phyloP scores from a whole-genome alignment of 2,113 vertebrate genomes.

The Baryphthengus martii region DNA sequence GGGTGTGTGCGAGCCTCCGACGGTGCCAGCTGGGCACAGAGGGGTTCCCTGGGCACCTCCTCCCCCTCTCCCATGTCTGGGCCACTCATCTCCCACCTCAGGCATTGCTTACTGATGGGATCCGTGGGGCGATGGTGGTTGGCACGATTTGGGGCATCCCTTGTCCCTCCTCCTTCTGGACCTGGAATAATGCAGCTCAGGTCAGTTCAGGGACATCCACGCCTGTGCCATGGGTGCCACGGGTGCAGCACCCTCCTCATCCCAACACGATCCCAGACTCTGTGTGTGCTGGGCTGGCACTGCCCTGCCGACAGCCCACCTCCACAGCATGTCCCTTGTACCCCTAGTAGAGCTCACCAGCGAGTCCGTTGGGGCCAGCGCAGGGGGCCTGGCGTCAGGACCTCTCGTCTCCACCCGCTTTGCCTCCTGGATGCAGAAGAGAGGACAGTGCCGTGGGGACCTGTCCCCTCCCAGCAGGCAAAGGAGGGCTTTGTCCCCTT shows the following conservation, averaged over 20 bases:
- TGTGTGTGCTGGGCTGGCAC: accelerated
- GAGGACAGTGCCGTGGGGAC: neutral
- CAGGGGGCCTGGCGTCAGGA: accelerated
- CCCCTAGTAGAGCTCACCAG: neutral
- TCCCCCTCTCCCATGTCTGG: accelerated
- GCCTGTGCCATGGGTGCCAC: accelerated
- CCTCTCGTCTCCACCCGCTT: neutral
- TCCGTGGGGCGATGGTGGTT: neutral
- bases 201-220: neutral
- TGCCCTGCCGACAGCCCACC: neutral
- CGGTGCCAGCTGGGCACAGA: accelerated
- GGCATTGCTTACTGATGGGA: slow-evolving; percentile 53
- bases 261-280: accelerated
- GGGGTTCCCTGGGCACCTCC: neutral
- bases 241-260: neutral
- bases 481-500: neutral
- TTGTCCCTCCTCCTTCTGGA: neutral
- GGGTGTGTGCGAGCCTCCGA: accelerated
- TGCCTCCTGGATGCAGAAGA: neutral
- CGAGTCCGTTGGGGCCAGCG: accelerated
- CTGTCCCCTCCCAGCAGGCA: accelerated
- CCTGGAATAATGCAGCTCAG: neutral
- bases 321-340: neutral
- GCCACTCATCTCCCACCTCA: accelerated
- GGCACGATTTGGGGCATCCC: neutral